Conservation (phyloP, 1,140 invertebrate species). For the Mya arenaria region DNA sequence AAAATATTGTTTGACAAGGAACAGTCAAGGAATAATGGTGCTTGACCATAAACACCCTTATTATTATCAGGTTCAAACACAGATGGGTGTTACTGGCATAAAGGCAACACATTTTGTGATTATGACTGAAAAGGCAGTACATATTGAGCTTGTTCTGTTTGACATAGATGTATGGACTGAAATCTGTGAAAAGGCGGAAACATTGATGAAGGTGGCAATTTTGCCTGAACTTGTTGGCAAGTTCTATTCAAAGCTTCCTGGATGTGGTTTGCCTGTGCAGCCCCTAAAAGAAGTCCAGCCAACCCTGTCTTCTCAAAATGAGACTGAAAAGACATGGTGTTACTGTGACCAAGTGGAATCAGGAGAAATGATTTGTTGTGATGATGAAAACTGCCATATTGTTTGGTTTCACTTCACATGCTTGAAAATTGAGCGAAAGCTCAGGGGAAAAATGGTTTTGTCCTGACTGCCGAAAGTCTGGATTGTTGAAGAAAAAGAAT, state of each 20-base stretch:
- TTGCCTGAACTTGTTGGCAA: conserved; percentile 46
- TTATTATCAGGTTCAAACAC: conserved; percentile 47
- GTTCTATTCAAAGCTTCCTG: conserved; percentile 9
- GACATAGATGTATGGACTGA: conserved; percentile 24
- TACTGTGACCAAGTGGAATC: conserved; percentile 47
- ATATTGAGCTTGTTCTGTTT: conserved; percentile 33
- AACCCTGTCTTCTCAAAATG: too few relatives aligned
- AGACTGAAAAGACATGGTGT: conserved; percentile 34
- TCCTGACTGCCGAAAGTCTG: conserved; percentile 43
- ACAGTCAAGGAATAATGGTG: not conserved
- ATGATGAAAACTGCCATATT: conserved; percentile 37
- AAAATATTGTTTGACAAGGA: not conserved
- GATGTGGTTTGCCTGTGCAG: not conserved
- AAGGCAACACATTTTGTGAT: conserved; percentile 35
- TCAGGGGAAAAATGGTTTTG: conserved; percentile 24
- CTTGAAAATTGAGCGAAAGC: conserved; percentile 6
- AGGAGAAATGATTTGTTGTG: conserved; percentile 33
- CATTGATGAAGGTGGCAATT: conserved; percentile 24
- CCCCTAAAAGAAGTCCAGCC: not conserved
- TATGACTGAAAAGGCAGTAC: conserved; percentile 21
- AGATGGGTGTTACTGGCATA: conserved; percentile 13
- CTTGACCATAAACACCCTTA: conserved; percentile 35
- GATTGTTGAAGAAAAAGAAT: too few relatives aligned
- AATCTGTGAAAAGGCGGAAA: conserved; percentile 1
- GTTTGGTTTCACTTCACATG: conserved; percentile 40